Evolutionary conservation across 1,140 invertebrate species (phyloP).

Genomic region (Chrysopa pallens): DNA sequence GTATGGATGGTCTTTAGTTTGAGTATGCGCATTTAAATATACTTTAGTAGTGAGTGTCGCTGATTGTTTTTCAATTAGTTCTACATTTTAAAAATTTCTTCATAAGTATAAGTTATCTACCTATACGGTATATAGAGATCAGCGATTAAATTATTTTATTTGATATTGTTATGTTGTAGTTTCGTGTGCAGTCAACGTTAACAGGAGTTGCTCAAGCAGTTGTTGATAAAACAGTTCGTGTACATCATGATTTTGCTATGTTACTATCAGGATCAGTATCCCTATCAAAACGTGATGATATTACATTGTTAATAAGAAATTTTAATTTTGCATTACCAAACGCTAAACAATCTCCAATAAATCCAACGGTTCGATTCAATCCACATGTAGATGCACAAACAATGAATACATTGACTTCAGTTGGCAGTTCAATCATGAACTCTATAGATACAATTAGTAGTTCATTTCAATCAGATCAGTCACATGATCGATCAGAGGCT

Average conservation of each 20-base stretch:
- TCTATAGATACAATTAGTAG: background rate
- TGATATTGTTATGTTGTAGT: constrained; percentile 33
- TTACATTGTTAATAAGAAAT: constrained; percentile 70
- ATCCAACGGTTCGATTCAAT: constrained; percentile 33
- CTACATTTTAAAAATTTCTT: no score
- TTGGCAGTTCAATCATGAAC: constrained; percentile 4
- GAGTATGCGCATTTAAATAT: no score
- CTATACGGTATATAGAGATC: no score
- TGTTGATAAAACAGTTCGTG: constrained; percentile 64
- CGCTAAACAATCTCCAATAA: constrained; percentile 31
- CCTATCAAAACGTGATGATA: constrained; percentile 46
- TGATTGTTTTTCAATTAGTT: no score
- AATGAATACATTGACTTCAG: constrained; percentile 8
- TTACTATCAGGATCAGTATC: constrained; percentile 28
- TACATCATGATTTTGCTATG: constrained; percentile 68
- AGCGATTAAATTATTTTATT: no score
- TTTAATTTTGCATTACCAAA: constrained; percentile 65
- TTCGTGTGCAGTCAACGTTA: constrained; percentile 59
- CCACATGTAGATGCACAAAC: constrained; percentile 27
- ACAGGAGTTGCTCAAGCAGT: constrained; percentile 73
- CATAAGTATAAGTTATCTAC: no score
- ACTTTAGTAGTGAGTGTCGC: no score
- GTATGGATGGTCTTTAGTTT: no score
- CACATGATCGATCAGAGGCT: constrained; percentile 10
- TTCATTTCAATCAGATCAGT: constrained; percentile 7